Evolutionary conservation across 2,888 invertebrate genomes (phyloP).

Genomic region (Pandemis heparana): DNA sequence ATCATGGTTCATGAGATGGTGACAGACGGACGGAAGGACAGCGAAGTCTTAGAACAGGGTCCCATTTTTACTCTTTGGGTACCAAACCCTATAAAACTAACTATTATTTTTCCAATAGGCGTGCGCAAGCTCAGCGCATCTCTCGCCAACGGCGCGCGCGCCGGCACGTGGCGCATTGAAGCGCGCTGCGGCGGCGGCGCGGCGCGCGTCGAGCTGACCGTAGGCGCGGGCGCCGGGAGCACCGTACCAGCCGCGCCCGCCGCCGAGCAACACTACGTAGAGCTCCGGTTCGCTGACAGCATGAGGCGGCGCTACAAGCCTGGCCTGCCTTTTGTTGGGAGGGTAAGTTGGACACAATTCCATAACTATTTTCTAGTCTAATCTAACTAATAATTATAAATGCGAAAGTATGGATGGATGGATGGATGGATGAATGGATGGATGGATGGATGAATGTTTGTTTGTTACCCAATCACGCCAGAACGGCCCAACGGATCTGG

Average conservation of each 20-base stretch:
- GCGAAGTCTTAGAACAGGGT: no score
- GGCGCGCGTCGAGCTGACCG: constrained; percentile 84
- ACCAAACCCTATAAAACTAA: no score
- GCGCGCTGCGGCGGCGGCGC: constrained; percentile 82
- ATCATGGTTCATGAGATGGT: no score
- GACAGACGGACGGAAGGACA: no score
- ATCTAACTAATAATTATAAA: no score
- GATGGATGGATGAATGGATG: no score
- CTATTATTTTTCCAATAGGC: constrained; percentile 74
- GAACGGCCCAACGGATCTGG: no score
- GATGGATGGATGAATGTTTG: no score
- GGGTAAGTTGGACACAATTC: constrained; percentile 70
- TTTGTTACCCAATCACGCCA: no score
- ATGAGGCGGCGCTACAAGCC: constrained; percentile 88
- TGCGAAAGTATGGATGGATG: no score
- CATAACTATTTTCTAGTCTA: no score
- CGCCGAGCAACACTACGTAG: constrained; percentile 89
- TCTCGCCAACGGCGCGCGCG: constrained; percentile 83
- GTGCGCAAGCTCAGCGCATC: constrained; percentile 85
- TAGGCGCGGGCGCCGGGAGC: constrained; percentile 74
- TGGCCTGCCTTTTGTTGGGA: constrained; percentile 88
- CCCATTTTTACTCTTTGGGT: no score
- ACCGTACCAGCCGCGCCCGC: constrained; percentile 85
- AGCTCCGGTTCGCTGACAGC: constrained; percentile 87
- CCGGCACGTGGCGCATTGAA: constrained; percentile 86